These are phyloP conservation scores for Morinoia aosen DNA, from an alignment of 2,888 invertebrate genomes.

Conservation along the genomic window DNA sequence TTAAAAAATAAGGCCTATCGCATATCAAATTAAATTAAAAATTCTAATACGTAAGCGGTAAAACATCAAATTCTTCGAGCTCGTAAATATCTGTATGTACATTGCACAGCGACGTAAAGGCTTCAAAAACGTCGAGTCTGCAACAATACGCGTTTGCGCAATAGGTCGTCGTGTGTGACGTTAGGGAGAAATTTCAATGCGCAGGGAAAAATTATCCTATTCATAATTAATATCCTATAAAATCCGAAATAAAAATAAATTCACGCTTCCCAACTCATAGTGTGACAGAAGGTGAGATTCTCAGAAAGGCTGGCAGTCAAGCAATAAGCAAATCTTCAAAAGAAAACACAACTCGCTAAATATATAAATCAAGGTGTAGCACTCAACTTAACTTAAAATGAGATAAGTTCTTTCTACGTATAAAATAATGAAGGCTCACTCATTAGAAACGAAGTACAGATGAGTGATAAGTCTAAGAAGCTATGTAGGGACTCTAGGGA, in stretches of 20 bases:
- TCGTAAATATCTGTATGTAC: background rate
- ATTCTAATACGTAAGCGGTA: background rate
- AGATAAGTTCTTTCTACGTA: background rate
- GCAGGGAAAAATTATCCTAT: background rate
- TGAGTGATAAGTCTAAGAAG: background rate
- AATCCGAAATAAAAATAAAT: background rate
- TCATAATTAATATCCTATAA: background rate
- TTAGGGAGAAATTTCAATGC: background rate
- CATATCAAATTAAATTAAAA: background rate
- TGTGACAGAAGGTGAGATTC: background rate
- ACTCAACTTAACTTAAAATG: background rate
- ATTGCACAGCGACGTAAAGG: background rate
- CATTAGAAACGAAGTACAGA: background rate
- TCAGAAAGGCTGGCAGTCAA: background rate
- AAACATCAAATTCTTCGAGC: background rate
- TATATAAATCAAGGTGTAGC: background rate
- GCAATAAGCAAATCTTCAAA: background rate
- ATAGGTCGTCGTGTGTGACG: background rate
- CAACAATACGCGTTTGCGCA: background rate
- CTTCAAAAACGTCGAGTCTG: background rate
- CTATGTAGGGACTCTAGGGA: background rate
- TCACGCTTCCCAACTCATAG: background rate
- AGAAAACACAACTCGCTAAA: background rate
- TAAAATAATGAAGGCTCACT: background rate
- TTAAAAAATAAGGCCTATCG: background rate